Evolutionary conservation across 2,113 vertebrate species (phyloP), one percentile per base, ranked within the genome.

Genomic region (Anguilla rostrata): DNA sequence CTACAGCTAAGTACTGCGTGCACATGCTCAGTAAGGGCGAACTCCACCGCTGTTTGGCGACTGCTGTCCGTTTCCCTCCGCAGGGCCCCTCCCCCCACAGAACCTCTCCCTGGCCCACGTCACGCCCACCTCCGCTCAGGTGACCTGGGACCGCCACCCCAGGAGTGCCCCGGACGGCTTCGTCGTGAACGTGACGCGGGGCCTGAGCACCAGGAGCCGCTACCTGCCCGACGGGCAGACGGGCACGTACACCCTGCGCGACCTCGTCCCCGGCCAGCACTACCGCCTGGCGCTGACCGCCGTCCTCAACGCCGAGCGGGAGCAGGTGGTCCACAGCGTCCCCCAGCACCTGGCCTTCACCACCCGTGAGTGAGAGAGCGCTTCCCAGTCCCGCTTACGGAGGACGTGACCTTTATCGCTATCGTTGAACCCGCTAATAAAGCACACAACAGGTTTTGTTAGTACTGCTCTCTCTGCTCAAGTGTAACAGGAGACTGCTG

Each of bases 141-240:
- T 99, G 90, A 94, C 89, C 2, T 99, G 98, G 98, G 96, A 96
- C 6, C 92, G 92, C 84, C 95, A 95, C 0, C 88, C 92, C 0
- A 80, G 89, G 0, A 90, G 93, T 0, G 7, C 93, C 0, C 93
- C 95, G 80, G 97, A 98, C 56, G 98, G 98, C 0, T 99, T 97
- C 22, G 95, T 98, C 94, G 97, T 99, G 90, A 99, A 99, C 0
- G 95, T 99, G 92, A 99, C 97, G 81, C 96, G 95, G 0, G 94
- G 95, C 3, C 94, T 98, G 92, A 99, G 93, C 8, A 94, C 96
- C 75, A 97, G 97, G 92, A 99, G 98, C 90, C 98, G 98, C 90
- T 98, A 98, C 0, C 93, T 99, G 85, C 97, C 98, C 85, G 96
- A 94, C 0, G 97, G 97, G 79, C 96, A 95, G 78, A 90, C 98